Conservation (phyloP, 2,113 vertebrate genomes). For the Nipponia nippon region DNA sequence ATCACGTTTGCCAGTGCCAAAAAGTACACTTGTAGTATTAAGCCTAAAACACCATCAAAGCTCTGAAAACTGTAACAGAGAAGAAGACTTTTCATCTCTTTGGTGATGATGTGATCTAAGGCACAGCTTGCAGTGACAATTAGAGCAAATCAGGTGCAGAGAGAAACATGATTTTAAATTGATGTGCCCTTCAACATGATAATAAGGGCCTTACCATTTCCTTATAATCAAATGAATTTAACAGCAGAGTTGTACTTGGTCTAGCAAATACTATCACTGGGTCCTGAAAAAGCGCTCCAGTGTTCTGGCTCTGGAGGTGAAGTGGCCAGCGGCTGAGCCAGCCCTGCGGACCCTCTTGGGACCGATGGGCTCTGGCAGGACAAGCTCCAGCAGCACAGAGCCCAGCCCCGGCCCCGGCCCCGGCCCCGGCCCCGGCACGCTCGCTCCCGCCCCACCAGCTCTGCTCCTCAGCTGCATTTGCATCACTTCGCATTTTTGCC, state of each 20-base stretch:
- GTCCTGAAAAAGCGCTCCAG: background rate
- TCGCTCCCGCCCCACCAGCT: background rate
- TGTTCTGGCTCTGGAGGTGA: background rate
- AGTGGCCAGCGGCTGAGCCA: background rate
- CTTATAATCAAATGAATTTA: background rate
- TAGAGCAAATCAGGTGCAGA: background rate
- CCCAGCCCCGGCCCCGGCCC: background rate
- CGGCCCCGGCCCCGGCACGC: fast-evolving
- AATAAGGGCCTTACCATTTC: background rate
- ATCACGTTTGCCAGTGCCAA: background rate
- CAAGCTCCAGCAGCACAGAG: background rate
- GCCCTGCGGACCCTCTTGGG: background rate
- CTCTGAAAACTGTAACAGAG: background rate
- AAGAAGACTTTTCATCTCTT: background rate
- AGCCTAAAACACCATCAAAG: background rate
- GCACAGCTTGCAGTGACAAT: background rate
- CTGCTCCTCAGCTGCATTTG: too few relatives aligned
- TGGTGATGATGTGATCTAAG: background rate
- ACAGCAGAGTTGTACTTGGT: background rate
- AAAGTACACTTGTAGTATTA: background rate
- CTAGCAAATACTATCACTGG: background rate
- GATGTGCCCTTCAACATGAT: background rate
- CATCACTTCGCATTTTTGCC: background rate
- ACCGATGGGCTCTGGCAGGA: fast-evolving
- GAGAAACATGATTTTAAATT: background rate